These are phyloP conservation scores for Rhea pennata DNA, from an alignment of 2,113 vertebrate genomes.

Conservation along the genomic window DNA sequence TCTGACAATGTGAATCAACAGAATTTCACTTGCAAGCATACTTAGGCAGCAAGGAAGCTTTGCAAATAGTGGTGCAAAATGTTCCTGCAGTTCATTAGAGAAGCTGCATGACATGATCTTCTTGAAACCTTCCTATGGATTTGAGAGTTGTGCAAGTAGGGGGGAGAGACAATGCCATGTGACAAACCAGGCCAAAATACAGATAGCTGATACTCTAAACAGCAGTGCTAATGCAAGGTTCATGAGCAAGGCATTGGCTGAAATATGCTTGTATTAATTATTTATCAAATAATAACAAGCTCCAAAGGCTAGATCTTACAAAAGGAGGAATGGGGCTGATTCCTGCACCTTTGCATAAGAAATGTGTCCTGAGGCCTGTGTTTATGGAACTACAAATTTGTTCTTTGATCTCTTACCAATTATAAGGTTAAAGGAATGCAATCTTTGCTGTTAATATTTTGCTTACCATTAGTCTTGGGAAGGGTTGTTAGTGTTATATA, in stretches of 20 bases:
- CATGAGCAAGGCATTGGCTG: background rate
- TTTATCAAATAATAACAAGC: constrained; percentile 17
- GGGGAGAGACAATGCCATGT: background rate
- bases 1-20: background rate
- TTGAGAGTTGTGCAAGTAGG: background rate
- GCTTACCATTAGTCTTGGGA: background rate
- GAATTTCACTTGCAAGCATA: background rate
- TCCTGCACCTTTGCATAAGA: background rate
- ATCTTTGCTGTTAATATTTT: constrained; percentile 51
- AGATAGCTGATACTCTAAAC: background rate
- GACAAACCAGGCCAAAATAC: background rate
- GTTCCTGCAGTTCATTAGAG: background rate
- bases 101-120: background rate
- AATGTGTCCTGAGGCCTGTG: background rate
- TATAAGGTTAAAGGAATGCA: constrained; percentile 34
- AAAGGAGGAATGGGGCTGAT: background rate
- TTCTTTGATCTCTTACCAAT: constrained; percentile 47
- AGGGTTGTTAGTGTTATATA: background rate
- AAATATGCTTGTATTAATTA: background rate
- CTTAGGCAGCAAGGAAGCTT: background rate
- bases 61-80: background rate
- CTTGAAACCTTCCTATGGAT: background rate
- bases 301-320: background rate
- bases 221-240: background rate
- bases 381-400: constrained; percentile 42